These are phyloP conservation scores for Galerucella calmariensis DNA, from an alignment of 2,888 invertebrate species.

Conservation along the genomic window DNA sequence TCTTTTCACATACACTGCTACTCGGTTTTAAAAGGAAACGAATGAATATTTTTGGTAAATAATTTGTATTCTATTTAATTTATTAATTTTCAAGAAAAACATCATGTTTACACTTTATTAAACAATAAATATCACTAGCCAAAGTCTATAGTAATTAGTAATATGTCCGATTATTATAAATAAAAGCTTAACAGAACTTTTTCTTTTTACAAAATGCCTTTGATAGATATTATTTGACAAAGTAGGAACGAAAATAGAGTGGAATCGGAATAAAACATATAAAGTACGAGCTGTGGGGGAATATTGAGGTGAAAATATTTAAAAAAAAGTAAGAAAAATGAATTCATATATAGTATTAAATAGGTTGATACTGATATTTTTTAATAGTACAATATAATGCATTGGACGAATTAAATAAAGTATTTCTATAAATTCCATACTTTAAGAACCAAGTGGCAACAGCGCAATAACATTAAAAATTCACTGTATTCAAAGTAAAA, in stretches of 20 bases:
- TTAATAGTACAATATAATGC: no score
- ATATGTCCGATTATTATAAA: background rate
- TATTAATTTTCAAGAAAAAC: background rate
- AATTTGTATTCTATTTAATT: slow-evolving; percentile 20
- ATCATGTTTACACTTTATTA: background rate
- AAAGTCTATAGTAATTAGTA: slow-evolving; percentile 3
- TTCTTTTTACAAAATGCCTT: background rate
- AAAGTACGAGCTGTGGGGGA: background rate
- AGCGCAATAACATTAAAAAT: no score
- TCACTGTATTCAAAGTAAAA: no score
- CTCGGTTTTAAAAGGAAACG: slow-evolving; percentile 21
- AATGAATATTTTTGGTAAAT: slow-evolving; percentile 42
- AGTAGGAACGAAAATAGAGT: background rate
- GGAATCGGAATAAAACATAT: background rate
- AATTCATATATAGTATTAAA: no score
- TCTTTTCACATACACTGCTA: background rate
- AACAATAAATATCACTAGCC: slow-evolving; percentile 8
- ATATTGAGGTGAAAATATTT: background rate
- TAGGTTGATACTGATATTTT: no score
- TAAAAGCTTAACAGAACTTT: background rate
- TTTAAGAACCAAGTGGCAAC: no score
- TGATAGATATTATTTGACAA: slow-evolving; percentile 6
- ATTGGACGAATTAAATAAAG: no score
- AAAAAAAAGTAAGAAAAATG: background rate
- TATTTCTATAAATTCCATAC: no score